Percentiles rank a stretch among this genome's conserved stretches.
Evolutionary conservation across 2,113 vertebrate species (phyloP).

Genomic region (Triplophysa siluroides): DNA sequence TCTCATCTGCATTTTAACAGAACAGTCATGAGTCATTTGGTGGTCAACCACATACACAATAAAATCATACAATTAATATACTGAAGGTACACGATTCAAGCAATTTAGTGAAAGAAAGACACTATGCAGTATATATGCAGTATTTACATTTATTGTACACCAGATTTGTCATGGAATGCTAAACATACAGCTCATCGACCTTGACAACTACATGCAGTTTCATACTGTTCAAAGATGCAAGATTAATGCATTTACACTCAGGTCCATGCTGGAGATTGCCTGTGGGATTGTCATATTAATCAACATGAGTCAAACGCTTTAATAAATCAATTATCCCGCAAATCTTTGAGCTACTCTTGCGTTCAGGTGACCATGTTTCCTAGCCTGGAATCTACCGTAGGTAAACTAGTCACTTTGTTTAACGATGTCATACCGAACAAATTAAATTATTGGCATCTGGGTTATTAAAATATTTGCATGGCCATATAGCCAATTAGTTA

Average conservation of each 20-base stretch:
- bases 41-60: neutral
- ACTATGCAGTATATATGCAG: neutral
- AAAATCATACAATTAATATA: no score
- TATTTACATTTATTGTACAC: constrained; percentile 53
- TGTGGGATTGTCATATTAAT: constrained; percentile 30
- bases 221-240: constrained; percentile 14
- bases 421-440: constrained; percentile 2
- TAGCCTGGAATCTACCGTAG: neutral
- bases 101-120: neutral
- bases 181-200: constrained; percentile 25
- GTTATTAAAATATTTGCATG: constrained; percentile 16
- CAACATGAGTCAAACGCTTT: neutral
- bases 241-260: constrained; percentile 26
- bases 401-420: neutral
- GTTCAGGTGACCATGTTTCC: neutral
- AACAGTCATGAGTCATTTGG: neutral
- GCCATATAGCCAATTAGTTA: neutral
- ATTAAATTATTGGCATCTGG: neutral
- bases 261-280: constrained; percentile 9
- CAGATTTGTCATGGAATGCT: constrained; percentile 31
- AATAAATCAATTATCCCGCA: neutral
- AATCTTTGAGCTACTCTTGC: neutral
- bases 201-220: constrained; percentile 37
- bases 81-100: no score
- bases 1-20: constrained; percentile 17